Conservation (phyloP, 53 echinoderm and acorn worm species). For the Paelopatides confundens region DNA sequence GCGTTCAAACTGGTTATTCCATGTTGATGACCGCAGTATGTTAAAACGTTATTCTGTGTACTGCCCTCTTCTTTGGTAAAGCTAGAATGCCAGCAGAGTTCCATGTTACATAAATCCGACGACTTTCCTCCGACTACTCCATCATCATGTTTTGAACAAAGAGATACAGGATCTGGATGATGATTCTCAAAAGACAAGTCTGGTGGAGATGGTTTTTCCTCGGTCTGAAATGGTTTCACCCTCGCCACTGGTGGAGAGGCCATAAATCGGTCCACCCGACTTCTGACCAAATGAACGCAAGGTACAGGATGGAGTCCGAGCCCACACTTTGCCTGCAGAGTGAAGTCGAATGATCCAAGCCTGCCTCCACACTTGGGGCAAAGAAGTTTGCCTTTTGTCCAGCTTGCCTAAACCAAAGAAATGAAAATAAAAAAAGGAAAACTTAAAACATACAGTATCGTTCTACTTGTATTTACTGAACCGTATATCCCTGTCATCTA, state of each 20-base stretch:
- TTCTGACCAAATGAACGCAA: conserved; percentile 72
- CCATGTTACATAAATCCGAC: not conserved
- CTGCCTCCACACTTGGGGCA: conserved; percentile 90
- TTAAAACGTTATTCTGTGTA: not conserved
- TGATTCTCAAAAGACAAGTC: not conserved
- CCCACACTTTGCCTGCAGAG: conserved; percentile 62
- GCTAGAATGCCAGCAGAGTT: not conserved
- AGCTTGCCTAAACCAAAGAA: conserved; percentile 67
- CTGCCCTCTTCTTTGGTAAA: not conserved
- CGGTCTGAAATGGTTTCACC: conserved; percentile 58
- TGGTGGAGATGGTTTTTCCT: not conserved
- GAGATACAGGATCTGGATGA: not conserved
- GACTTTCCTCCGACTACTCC: not conserved
- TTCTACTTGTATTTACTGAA: too few relatives aligned
- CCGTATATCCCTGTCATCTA: too few relatives aligned
- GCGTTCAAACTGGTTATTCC: not conserved
- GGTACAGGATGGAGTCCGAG: conserved; percentile 46
- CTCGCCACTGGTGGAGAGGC: conserved; percentile 56
- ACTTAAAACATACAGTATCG: too few relatives aligned
- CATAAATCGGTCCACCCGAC: conserved; percentile 76
- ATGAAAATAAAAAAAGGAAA: not conserved
- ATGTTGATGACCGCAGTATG: not conserved
- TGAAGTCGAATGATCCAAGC: conserved; percentile 90
- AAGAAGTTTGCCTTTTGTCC: conserved; percentile 86
- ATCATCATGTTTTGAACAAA: not conserved